A percentile compares a stretch with the other conserved stretches of the same genome.
phyloP scores from a whole-genome alignment of 2,113 vertebrate genomes.

The Halichoeres trimaculatus region DNA sequence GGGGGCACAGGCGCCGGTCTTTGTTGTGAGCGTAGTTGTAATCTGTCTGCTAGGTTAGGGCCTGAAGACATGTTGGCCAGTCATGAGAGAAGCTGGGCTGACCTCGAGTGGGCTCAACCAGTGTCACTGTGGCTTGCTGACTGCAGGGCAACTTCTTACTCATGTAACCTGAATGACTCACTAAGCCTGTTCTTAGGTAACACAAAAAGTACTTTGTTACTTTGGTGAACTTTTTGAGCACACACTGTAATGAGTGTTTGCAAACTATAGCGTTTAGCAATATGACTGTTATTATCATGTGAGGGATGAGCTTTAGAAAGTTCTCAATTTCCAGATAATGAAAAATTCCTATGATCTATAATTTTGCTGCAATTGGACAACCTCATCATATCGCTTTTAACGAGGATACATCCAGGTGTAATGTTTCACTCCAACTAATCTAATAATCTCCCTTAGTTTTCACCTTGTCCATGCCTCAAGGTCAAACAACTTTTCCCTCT shows the following conservation, averaged over 20 bases:
- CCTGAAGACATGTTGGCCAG: conserved; percentile 72
- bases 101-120: conserved; percentile 73
- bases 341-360: neutral
- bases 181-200: conserved; percentile 52
- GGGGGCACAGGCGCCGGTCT: conserved; percentile 73
- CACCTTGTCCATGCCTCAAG: conserved; percentile 85
- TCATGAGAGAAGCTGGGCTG: conserved; percentile 67
- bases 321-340: neutral
- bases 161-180: conserved; percentile 70
- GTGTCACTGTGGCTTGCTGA: conserved; percentile 55
- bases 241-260: neutral
- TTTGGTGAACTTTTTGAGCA: conserved; percentile 37
- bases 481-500: conserved; percentile 88
- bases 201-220: conserved; percentile 47
- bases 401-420: conserved; percentile 68
- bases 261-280: neutral
- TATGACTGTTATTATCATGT: neutral
- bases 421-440: conserved; percentile 82
- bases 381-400: conserved; percentile 40
- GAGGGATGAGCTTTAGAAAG: neutral
- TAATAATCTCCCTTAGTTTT: conserved; percentile 86
- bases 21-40: conserved; percentile 75
- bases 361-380: neutral
- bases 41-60: conserved; percentile 73
- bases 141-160: conserved; percentile 57